These are phyloP conservation scores for Microtus ochrogaster DNA, from an alignment of 2,113 vertebrate species.

Conservation along the genomic window DNA sequence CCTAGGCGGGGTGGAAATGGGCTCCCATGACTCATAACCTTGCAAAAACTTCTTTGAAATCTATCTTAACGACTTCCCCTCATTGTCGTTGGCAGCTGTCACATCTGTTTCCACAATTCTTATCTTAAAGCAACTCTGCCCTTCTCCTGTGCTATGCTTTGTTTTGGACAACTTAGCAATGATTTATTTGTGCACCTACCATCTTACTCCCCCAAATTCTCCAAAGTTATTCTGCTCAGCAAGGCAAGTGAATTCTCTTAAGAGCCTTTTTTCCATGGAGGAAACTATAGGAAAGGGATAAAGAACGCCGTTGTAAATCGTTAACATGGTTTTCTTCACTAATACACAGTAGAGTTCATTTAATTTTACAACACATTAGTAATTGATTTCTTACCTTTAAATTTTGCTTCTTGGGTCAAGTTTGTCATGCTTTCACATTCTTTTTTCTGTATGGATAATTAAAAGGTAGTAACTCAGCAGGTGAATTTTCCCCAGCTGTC, in stretches of 20 bases:
- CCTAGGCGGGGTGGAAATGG: neutral
- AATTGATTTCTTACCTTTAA: constrained; percentile 60
- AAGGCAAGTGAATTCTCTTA: constrained; percentile 5
- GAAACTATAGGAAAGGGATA: neutral
- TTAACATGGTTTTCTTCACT: neutral
- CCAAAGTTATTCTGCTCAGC: constrained; percentile 37
- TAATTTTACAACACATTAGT: constrained; percentile 51
- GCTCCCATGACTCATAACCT: neutral
- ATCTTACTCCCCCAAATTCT: neutral
- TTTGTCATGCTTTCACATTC: constrained; percentile 57
- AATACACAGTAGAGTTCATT: neutral
- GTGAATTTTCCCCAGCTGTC: constrained; percentile 64
- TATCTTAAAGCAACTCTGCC: neutral
- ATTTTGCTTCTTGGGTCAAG: constrained; percentile 9
- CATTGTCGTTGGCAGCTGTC: constrained; percentile 22
- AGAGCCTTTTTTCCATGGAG: neutral
- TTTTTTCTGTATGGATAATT: constrained; percentile 72
- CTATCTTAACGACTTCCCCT: neutral
- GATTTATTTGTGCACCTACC: neutral
- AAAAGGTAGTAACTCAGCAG: constrained; percentile 74
- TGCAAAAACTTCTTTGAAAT: constrained; percentile 4
- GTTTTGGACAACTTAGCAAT: constrained; percentile 53
- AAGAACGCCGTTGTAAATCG: neutral
- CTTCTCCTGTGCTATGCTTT: constrained; percentile 40
- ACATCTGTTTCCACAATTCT: constrained; percentile 39